phyloP scores from a whole-genome alignment of 2,113 vertebrate genomes.

The Cranoglanis bouderius region DNA sequence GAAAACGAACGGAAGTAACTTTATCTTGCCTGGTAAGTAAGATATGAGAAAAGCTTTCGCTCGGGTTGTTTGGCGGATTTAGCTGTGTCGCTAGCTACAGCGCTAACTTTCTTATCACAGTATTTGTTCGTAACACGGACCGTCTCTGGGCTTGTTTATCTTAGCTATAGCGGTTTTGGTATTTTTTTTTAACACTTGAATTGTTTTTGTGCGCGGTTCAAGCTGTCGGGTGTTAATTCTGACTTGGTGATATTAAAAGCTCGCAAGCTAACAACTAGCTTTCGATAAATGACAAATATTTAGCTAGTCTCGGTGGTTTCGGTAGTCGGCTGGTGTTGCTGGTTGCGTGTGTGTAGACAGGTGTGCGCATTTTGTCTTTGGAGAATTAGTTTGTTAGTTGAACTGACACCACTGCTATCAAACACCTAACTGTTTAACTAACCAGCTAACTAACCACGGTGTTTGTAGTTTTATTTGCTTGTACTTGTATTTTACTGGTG shows the following conservation, averaged over 20 bases:
- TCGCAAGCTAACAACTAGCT: neutral
- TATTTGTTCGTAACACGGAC: neutral
- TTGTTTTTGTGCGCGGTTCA: neutral
- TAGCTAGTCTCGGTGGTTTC: neutral
- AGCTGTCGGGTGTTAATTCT: neutral
- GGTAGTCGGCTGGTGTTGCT: neutral
- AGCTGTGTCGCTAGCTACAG: neutral
- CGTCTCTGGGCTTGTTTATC: neutral
- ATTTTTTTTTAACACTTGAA: no score
- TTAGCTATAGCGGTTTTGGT: no score
- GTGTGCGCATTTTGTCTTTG: no score
- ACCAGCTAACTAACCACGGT: neutral
- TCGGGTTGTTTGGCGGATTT: neutral
- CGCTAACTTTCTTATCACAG: neutral
- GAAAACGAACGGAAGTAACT: conserved; percentile 73
- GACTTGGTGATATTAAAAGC: neutral
- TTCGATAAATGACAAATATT: neutral
- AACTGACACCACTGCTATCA: neutral
- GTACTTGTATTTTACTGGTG: neutral
- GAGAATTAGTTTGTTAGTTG: no score
- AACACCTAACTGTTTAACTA: neutral
- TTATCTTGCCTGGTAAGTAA: conserved; percentile 68
- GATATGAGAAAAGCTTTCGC: conserved; percentile 18
- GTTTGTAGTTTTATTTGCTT: neutral
- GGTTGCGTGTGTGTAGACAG: neutral